Conservation (phyloP, 2,113 vertebrate species). For the Corynorhinus townsendii region DNA sequence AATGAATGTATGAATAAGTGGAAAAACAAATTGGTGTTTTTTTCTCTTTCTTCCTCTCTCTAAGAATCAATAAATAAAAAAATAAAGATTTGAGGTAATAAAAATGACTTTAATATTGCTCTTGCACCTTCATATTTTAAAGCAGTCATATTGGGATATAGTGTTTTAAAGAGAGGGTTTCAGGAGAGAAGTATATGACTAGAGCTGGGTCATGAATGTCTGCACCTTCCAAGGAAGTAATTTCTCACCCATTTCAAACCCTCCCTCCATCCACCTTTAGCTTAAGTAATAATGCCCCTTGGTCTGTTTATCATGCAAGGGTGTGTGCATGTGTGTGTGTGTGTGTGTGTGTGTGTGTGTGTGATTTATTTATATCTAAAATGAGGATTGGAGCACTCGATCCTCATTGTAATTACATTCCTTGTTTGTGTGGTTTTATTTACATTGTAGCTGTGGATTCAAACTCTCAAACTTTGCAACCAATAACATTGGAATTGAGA, state of each 20-base stretch:
- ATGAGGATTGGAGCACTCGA: background rate
- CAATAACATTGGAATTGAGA: conserved; percentile 85
- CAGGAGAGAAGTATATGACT: background rate
- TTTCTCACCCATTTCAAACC: background rate
- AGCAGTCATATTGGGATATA: background rate
- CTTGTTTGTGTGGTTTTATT: conserved; percentile 48
- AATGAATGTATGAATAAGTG: too few relatives aligned
- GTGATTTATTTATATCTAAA: background rate
- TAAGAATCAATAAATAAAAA: background rate
- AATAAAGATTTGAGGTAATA: background rate
- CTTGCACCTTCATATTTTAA: conserved; percentile 34
- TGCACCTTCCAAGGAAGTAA: conserved; percentile 8
- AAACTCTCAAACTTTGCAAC: conserved; percentile 83
- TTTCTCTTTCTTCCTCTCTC: background rate
- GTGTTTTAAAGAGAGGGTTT: conserved; percentile 27
- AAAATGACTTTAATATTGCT: background rate
- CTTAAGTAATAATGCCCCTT: background rate
- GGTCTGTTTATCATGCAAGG: background rate
- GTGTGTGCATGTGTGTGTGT: background rate
- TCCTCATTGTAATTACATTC: too few relatives aligned
- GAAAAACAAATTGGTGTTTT: too few relatives aligned
- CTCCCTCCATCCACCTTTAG: background rate
- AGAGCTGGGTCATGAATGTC: background rate
- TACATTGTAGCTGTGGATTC: conserved; percentile 72
- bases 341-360: too few relatives aligned